These are phyloP conservation scores for Chauna torquata DNA, from an alignment of 2,113 vertebrate species.

Conservation along the genomic window DNA sequence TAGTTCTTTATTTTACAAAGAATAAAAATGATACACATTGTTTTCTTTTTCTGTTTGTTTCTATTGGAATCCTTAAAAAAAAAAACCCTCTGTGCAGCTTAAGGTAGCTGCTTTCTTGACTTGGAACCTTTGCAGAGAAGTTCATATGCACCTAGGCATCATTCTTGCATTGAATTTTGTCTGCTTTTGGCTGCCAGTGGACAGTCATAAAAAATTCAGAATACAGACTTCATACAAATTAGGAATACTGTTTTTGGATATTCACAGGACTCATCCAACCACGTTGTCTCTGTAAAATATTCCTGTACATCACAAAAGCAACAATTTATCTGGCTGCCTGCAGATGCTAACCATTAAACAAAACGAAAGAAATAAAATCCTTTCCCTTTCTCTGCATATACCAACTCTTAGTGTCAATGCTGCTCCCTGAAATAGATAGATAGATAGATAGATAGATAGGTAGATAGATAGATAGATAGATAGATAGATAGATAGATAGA, in stretches of 20 bases:
- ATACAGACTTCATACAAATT: not conserved
- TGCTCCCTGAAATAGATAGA: not conserved
- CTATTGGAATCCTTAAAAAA: not conserved
- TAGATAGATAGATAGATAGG: too few relatives aligned
- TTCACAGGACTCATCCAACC: not conserved
- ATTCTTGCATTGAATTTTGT: not conserved
- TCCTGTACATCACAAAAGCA: not conserved
- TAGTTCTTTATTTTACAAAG: not conserved
- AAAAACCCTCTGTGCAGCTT: not conserved
- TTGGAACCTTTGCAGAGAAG: not conserved
- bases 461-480: too few relatives aligned
- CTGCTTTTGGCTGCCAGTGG: not conserved
- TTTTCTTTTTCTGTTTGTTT: not conserved
- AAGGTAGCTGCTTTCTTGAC: not conserved
- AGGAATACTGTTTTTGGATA: not conserved
- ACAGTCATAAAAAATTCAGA: not conserved
- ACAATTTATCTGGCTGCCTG: not conserved
- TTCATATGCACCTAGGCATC: not conserved
- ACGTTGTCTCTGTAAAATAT: not conserved
- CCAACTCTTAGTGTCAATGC: not conserved
- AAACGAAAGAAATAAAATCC: not conserved
- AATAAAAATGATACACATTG: not conserved
- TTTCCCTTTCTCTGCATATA: not conserved
- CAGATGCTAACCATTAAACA: not conserved
- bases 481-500: not conserved